phyloP scores from a whole-genome alignment of 1,140 invertebrate species.

The Capitella teleta region DNA sequence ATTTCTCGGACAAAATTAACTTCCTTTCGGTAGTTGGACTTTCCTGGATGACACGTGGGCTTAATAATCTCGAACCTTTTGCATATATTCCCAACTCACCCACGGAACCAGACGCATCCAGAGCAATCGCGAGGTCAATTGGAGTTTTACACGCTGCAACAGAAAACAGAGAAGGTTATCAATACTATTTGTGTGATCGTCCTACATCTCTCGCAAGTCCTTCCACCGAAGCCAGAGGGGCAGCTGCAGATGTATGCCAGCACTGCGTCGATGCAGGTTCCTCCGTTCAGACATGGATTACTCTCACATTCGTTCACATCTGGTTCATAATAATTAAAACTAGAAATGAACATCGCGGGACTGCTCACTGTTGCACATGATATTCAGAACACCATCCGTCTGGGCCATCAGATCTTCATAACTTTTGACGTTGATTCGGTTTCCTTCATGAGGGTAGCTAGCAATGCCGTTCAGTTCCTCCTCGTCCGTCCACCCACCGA shows the following conservation, averaged over 20 bases:
- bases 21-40: not conserved
- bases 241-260: slow-evolving; percentile 7
- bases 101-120: slow-evolving; percentile 34
- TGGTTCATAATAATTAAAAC: not conserved
- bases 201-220: slow-evolving; percentile 25
- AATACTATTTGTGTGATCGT: not conserved
- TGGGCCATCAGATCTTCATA: not conserved
- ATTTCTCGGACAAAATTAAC: not conserved
- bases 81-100: too few relatives aligned
- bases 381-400: not conserved
- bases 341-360: too few relatives aligned
- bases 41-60: too few relatives aligned
- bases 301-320: slow-evolving; percentile 7
- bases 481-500: slow-evolving; percentile 3
- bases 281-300: slow-evolving; percentile 8
- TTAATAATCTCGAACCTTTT: too few relatives aligned
- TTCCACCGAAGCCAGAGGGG: slow-evolving; percentile 24
- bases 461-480: not conserved
- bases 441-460: not conserved
- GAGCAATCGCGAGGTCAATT: slow-evolving; percentile 32
- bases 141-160: slow-evolving; percentile 5
- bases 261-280: slow-evolving; percentile 2
- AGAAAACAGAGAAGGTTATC: not conserved
- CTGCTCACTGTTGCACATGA: slow-evolving; percentile 5
- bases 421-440: not conserved